Evolutionary conservation across 1,140 invertebrate species (phyloP).

Genomic region (Paracyclopina nana): DNA sequence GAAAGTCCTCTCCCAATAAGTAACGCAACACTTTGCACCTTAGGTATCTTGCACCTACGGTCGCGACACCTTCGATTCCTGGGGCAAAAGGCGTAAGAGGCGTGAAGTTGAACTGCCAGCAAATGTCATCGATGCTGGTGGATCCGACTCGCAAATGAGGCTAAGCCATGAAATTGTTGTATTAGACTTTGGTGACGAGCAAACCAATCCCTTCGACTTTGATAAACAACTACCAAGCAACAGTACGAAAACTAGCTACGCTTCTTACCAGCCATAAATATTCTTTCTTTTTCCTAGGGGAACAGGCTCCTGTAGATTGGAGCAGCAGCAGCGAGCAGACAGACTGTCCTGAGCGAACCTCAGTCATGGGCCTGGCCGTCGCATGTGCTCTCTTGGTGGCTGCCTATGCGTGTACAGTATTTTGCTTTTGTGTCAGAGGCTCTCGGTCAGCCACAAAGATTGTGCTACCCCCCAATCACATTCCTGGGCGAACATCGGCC

Average conservation of each 20-base stretch:
- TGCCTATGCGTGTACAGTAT: slow-evolving; percentile 68
- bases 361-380: slow-evolving; percentile 62
- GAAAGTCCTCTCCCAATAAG: neutral
- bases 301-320: slow-evolving; percentile 3
- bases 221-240: neutral
- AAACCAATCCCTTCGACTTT: slow-evolving; percentile 24
- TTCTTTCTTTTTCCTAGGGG: neutral
- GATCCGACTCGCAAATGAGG: slow-evolving; percentile 61
- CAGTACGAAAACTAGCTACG: neutral
- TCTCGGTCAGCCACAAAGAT: too few species aligned
- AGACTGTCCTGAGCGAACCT: slow-evolving; percentile 61
- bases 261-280: neutral
- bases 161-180: slow-evolving; percentile 81
- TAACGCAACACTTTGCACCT: too few species aligned
- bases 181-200: slow-evolving; percentile 69
- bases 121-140: slow-evolving; percentile 7
- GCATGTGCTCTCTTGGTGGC: slow-evolving; percentile 68
- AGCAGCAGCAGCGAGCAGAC: neutral
- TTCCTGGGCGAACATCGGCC: too few species aligned
- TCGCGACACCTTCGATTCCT: slow-evolving; percentile 63
- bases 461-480: too few species aligned
- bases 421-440: slow-evolving; percentile 75
- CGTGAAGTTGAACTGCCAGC: slow-evolving; percentile 33
- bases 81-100: slow-evolving; percentile 49
- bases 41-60: slow-evolving; percentile 71